Evolutionary conservation across 2,113 vertebrate species (phyloP).

Genomic region (Cyphomyrus discorhynchus): DNA sequence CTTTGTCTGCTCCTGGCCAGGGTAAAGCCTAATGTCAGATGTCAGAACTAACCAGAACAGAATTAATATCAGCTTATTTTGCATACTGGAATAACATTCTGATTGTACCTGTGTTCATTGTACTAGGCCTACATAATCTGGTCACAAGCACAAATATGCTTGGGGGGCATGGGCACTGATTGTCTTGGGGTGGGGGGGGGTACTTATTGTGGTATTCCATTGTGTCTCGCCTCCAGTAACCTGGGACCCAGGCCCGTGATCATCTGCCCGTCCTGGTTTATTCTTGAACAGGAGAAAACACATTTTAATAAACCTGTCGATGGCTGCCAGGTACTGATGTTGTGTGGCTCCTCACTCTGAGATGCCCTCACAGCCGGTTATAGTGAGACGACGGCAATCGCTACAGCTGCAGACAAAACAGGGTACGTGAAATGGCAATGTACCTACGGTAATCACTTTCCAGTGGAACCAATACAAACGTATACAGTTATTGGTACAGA

Average conservation of each 20-base stretch:
- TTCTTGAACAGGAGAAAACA: not conserved
- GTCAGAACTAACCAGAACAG: not conserved
- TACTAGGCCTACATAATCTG: not conserved
- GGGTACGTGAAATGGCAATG: not conserved
- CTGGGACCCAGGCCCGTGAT: not conserved
- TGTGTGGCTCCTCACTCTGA: not conserved
- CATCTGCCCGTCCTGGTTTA: not conserved
- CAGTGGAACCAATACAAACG: not conserved
- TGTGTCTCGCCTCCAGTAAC: not conserved
- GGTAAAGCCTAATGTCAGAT: not conserved
- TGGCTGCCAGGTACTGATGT: not conserved
- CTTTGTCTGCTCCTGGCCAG: not conserved
- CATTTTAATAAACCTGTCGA: not conserved
- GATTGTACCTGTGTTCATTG: not conserved
- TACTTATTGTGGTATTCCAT: not conserved
- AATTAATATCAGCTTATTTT: not conserved
- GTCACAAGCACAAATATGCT: not conserved
- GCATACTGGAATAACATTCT: not conserved
- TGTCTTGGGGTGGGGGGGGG: not conserved
- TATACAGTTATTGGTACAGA: conserved; percentile 11
- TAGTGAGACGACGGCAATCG: not conserved
- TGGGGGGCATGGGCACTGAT: not conserved
- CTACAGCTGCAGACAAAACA: not conserved
- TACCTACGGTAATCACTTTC: conserved; percentile 11
- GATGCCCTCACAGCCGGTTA: not conserved